Evolutionary conservation across 2,113 vertebrate genomes (phyloP), one percentile per base, ranked within the genome.

Genomic region (Cynoglossus semilaevis): DNA sequence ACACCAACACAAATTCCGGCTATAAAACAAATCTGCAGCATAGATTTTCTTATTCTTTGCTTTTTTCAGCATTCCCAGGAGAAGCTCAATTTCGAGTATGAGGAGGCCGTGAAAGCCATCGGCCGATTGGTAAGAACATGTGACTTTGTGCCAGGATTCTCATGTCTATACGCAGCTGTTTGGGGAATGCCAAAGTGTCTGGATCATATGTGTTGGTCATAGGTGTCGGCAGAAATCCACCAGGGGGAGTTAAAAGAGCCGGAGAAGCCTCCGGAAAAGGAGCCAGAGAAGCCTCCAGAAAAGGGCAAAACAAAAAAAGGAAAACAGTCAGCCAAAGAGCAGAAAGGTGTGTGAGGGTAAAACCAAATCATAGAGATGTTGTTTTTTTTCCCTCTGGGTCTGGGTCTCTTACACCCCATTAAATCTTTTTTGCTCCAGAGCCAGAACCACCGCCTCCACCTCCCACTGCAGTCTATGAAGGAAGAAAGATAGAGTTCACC

Each of bases 71-170:
- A 67, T 10, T 40, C 58, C 5, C 76, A 89, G 49, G 90, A 93
- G 62, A 92, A 86, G 64, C 41, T 92, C 34, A 46, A 94, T 12
- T 58, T 54, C 18, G 81, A 91, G 1, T 92, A 92, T 56, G 87
- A 93, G 46, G 82, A 81, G 19, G 88, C 91, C 8, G 42, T 91
- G 18, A 49, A 58, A 61, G 69, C 90, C 35, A 22, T 99, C 60
- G 85, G 74, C 44, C 75, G 80, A 51, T 76, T 94, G 92, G 94
- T 97, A 90, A 88, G 47, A 15, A 5, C 22, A 1, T 51, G 17
- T 64, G 3, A 36, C 9, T 61, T 49, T 45, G 1, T 7, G 15
- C 16, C 5, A 34, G 7, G 16, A 13, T 62, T 41, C 34, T 29
- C 22, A 29, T 29, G 22, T 29, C 22, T 16, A 11, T 41, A 1